phyloP scores from a whole-genome alignment of 2,113 vertebrate genomes.

The Vulpes lagopus region DNA sequence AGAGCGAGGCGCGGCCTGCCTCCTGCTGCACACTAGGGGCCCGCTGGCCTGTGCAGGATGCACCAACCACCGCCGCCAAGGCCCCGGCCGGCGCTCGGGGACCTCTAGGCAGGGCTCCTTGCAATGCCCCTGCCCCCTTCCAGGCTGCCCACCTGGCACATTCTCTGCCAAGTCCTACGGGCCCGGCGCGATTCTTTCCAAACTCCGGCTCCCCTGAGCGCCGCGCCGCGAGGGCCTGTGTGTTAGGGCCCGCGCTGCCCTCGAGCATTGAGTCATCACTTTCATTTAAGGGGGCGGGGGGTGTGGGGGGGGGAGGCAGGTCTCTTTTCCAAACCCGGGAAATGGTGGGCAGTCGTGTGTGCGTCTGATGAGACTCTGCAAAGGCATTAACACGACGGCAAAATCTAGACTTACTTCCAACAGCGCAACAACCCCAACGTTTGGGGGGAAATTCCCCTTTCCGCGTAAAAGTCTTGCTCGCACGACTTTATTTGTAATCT shows the following conservation, averaged over 20 bases:
- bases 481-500: background rate
- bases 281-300: background rate
- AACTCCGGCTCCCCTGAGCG: background rate
- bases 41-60: background rate
- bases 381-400: background rate
- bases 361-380: background rate
- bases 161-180: background rate
- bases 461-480: background rate
- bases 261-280: background rate
- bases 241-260: background rate
- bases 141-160: background rate
- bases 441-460: background rate
- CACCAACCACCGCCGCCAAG: background rate
- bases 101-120: background rate
- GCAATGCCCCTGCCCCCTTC: background rate
- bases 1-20: background rate
- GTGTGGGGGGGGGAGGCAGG: background rate
- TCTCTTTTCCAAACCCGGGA: background rate
- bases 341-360: background rate
- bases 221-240: background rate
- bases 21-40: background rate
- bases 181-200: background rate
- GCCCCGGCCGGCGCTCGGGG: background rate
- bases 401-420: background rate
- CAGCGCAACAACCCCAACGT: background rate